phyloP scores from a whole-genome alignment of 2,888 invertebrate species.

The Rhagophthalmus giganteus region DNA sequence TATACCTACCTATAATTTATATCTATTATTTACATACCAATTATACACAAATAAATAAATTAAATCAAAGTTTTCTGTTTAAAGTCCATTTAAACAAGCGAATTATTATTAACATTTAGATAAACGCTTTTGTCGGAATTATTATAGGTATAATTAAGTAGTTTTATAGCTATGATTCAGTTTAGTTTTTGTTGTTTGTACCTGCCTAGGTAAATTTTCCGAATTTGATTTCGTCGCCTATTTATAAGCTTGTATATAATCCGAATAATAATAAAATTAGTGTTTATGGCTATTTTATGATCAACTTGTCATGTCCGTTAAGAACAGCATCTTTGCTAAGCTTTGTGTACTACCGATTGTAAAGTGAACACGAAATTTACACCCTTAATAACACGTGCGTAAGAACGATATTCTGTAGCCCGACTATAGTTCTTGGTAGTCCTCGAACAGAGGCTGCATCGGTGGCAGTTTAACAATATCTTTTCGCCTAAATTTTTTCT shows the following conservation, averaged over 20 bases:
- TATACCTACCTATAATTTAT: background rate
- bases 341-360: slow-evolving; percentile 20
- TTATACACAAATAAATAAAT: too few relatives aligned
- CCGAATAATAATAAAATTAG: slow-evolving; percentile 52
- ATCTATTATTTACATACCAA: too few relatives aligned
- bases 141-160: too few relatives aligned
- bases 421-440: too few relatives aligned
- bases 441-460: too few relatives aligned
- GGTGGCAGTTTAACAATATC: too few relatives aligned
- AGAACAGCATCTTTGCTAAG: slow-evolving; percentile 44
- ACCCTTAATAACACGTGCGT: too few relatives aligned
- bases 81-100: background rate
- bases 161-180: background rate
- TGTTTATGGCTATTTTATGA: slow-evolving; percentile 52
- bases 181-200: too few relatives aligned
- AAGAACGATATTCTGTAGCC: too few relatives aligned
- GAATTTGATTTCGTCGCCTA: background rate
- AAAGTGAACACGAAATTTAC: too few relatives aligned
- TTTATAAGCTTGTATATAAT: slow-evolving; percentile 37
- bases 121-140: background rate
- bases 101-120: background rate
- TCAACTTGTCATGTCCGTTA: slow-evolving; percentile 51
- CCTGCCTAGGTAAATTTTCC: background rate
- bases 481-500: too few relatives aligned
- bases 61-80: too few relatives aligned